phyloP scores from a whole-genome alignment of 2,113 vertebrate genomes.

The Abramis brama region DNA sequence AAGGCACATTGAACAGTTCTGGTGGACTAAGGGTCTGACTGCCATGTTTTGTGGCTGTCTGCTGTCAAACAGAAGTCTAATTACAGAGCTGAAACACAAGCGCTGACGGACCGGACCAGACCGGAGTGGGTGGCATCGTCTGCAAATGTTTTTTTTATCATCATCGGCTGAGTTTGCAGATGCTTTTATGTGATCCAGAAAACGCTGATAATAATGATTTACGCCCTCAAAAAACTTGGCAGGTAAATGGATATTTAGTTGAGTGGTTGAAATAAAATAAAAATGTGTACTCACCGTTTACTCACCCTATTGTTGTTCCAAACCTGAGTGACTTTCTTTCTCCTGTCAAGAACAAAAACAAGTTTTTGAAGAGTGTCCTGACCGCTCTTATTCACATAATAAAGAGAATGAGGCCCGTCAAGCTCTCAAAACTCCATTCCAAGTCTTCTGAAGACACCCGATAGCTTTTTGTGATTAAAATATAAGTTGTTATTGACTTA shows the following conservation, averaged over 20 bases:
- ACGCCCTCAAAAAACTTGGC: background rate
- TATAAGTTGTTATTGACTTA: background rate
- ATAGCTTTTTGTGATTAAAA: background rate
- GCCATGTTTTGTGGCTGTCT: background rate
- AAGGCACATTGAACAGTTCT: background rate
- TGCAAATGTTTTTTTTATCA: background rate
- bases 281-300: background rate
- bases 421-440: too few relatives aligned
- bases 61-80: slow-evolving; percentile 33
- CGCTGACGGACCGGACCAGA: background rate
- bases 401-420: too few relatives aligned
- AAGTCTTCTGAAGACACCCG: background rate
- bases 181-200: background rate
- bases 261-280: background rate
- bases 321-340: background rate
- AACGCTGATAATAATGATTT: background rate
- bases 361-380: background rate
- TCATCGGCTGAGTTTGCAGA: slow-evolving; percentile 10
- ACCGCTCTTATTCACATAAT: too few relatives aligned
- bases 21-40: slow-evolving; percentile 1
- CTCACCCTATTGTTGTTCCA: background rate
- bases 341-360: background rate
- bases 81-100: slow-evolving; percentile 7
- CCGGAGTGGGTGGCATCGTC: slow-evolving; percentile 4
- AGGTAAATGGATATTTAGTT: background rate